Base-by-base conservation (phyloP, 1,140 invertebrate genomes). In the Lucilia cuprina region DNA sequence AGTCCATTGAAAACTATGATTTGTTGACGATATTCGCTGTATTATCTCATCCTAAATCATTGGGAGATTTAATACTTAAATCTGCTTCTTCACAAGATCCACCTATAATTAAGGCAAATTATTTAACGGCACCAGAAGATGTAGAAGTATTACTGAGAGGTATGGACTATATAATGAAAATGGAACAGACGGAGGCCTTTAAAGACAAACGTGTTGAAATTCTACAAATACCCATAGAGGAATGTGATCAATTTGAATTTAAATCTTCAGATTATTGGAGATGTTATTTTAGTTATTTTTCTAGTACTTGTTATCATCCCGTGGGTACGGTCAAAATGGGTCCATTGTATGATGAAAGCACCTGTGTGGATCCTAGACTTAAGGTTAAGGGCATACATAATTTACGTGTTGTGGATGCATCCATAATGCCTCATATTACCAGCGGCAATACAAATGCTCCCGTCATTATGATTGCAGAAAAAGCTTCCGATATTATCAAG, bases 261-360 rank as follows among this genome's bases (percentile, higher is more conserved):
- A 74, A 74, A 30, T 92, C 92, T 0, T 91, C 93, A 83, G 91
- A 92, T 0, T 95, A 95, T 87, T 95, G 94, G 94, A 88, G 88
- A 47, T 96, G 95, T 87, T 92, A 93, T 14, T 91, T 95, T 0
- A 92, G 91, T 55, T 91, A 94, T 84, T 92, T 94, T 86, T 93
- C 92, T 9, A 88, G 91, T 0, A 94, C 94, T 0, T 89, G 95
- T 10, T 96, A 94, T 88, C 95, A 96, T 90, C 94, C 94, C 2
- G 93, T 93, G 0, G 95, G 95, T 0, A 96, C 95, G 0, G 94
- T 94, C 47, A 96, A 95, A 91, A 97, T 97, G 96, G 96, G 95
- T 2, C 92, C 93, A 0, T 85, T 85, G 2, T 85, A 82, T 2
- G 94, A 96, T 91, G 83, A 90, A 25, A 87, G 89, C n/a, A 92